Evolutionary conservation across 2,797 vertebrate species (phyloP).

Genomic region (Pelobates cultripes): DNA sequence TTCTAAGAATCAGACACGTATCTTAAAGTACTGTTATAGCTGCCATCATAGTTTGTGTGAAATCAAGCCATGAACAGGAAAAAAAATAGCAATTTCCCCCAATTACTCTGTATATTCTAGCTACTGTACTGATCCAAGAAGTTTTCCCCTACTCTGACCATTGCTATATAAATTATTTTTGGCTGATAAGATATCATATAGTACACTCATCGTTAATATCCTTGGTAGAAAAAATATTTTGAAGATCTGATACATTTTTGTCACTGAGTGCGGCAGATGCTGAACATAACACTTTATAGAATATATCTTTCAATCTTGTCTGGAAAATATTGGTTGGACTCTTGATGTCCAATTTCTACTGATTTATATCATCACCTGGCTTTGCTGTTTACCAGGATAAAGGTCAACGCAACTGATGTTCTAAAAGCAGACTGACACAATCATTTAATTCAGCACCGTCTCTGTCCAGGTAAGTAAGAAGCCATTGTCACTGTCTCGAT

Average conservation of each 20-base stretch:
- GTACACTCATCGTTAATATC: too few species aligned
- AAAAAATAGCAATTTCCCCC: too few species aligned
- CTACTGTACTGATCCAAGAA: too few species aligned
- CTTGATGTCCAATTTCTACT: neutral
- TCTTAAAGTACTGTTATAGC: too few species aligned
- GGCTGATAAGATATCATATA: too few species aligned
- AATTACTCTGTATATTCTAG: too few species aligned
- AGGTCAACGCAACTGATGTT: constrained; percentile 24
- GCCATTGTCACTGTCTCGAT: neutral
- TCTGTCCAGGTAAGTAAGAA: neutral
- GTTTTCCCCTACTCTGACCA: too few species aligned
- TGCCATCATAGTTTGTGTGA: too few species aligned
- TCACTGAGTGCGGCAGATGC: neutral
- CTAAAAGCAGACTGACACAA: constrained; percentile 20
- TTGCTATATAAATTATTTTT: too few species aligned
- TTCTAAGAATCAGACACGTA: too few species aligned
- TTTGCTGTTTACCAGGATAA: constrained; percentile 14
- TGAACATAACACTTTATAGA: neutral
- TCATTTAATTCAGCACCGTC: constrained; percentile 4
- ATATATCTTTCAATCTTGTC: neutral
- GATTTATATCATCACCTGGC: constrained; percentile 6
- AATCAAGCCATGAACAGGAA: too few species aligned
- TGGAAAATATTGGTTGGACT: neutral
- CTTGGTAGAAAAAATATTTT: too few species aligned
- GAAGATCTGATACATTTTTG: neutral